Base-by-base conservation (phyloP, 2,888 invertebrate genomes). In the Smittia sp. region DNA sequence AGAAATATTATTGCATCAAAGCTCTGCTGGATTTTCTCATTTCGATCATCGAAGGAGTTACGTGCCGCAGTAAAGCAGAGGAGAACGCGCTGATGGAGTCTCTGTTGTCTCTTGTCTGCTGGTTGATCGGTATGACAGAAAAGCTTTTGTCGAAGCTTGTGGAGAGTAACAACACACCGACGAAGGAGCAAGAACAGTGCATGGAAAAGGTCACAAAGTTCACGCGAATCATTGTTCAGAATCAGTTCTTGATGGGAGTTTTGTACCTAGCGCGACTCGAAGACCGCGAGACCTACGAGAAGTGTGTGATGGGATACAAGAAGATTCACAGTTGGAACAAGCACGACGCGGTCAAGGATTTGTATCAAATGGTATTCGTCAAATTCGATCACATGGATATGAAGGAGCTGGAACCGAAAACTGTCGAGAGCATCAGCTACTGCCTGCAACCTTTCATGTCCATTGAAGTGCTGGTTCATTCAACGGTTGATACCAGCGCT, bases 11-110 rank as follows among this genome's bases (percentile, higher is more conserved):
- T 80, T 97, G 97, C 80, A 88, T 96, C 54, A 85, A 90, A 20
- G 92, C 94, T 76, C 84, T 97, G 3, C 81, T 97, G 72, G 94
- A 95, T 77, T 92, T 97, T 78, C 82, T 96, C 32, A 91, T 93
- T 79, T 88, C 89, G 62, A 86, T 87, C 58, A 82, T 87, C 63
- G 86, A 86, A 77, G 86, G 85, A 46, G 84, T 87, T 13, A 87
- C 87, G 3, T 82, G 82, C 74, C 86, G 92, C 75, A 91, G 91
- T 0, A 94, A 94, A 82, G 89, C 93, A 74, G 96, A 96, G 79
- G 95, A 96, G 81, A 90, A 92, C 77, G 86, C 93, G 15, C 82
- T 93, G n/a, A 91, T 94, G 0, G 88, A 89, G 73, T 89, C 94
- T 1, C 87, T 96, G n/a, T 85, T 94, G 15, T 90, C 92, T 0